Evolutionary conservation across 2,888 invertebrate genomes (phyloP).

Genomic region (Sphaeridia pumilis): DNA sequence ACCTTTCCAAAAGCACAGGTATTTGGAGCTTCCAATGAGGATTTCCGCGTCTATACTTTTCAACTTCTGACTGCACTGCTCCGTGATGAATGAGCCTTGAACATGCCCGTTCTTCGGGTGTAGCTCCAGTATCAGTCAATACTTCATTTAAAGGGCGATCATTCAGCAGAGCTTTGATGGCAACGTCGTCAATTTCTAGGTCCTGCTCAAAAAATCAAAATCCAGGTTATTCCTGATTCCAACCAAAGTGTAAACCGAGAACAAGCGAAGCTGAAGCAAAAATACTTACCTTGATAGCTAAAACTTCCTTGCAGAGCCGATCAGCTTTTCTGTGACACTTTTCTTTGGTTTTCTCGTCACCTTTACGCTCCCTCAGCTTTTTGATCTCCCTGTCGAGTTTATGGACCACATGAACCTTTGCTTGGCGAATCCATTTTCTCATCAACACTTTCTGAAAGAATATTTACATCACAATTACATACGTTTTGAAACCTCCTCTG

Average conservation of each 20-base stretch:
- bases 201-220: conserved; percentile 16
- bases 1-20: conserved; percentile 28
- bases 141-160: conserved; percentile 15
- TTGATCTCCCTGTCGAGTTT: conserved; percentile 24
- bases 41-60: conserved; percentile 25
- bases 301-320: conserved; percentile 26
- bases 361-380: conserved; percentile 25
- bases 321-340: conserved; percentile 29
- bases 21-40: conserved; percentile 34
- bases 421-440: conserved; percentile 26
- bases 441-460: conserved; percentile 26
- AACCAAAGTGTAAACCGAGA: neutral
- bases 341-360: conserved; percentile 18
- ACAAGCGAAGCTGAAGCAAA: neutral
- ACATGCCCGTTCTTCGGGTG: conserved; percentile 18
- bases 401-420: conserved; percentile 24
- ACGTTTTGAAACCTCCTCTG: neutral
- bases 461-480: neutral
- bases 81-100: conserved; percentile 24
- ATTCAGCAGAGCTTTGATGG: conserved; percentile 22
- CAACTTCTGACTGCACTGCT: conserved; percentile 20
- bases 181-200: conserved; percentile 26
- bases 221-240: neutral
- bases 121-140: conserved; percentile 13
- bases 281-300: conserved; percentile 22